Conservation (phyloP, 1,140 invertebrate genomes). For the Zaprionus vittiger region DNA sequence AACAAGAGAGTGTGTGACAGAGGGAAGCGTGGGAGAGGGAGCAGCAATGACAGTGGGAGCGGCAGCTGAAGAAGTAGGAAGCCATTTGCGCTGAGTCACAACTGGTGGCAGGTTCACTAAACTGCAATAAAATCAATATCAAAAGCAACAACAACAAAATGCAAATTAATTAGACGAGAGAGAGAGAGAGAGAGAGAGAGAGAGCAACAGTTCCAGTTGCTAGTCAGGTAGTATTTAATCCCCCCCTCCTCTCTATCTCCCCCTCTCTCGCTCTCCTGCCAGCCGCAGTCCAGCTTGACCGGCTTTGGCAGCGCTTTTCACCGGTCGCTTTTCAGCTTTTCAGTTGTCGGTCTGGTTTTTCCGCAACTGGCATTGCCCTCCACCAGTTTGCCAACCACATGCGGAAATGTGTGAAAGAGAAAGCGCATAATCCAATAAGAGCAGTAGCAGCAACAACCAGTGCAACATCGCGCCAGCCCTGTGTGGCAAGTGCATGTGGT, state of each 20-base stretch:
- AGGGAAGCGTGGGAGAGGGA: background rate
- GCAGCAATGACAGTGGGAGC: background rate
- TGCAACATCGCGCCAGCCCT: slow-evolving; percentile 46
- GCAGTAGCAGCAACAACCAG: slow-evolving; percentile 9
- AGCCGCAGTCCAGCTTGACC: slow-evolving; percentile 36
- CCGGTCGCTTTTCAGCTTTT: slow-evolving; percentile 24
- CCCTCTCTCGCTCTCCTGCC: background rate
- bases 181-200: background rate
- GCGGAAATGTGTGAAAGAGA: slow-evolving; percentile 81
- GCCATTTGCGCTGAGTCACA: slow-evolving; percentile 35
- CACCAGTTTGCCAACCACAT: slow-evolving; percentile 44
- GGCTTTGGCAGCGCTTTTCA: slow-evolving; percentile 49
- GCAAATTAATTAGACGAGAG: slow-evolving; percentile 68
- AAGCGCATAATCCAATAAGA: slow-evolving; percentile 78
- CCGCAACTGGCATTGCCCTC: slow-evolving; percentile 59
- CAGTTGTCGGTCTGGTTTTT: slow-evolving; percentile 64
- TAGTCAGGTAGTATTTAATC: slow-evolving; percentile 2
- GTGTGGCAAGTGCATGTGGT: slow-evolving; percentile 53
- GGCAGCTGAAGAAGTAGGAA: slow-evolving; percentile 14
- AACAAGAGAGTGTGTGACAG: background rate
- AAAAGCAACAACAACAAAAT: slow-evolving; percentile 54
- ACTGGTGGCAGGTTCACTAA: slow-evolving; percentile 63
- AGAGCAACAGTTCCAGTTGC: slow-evolving; percentile 37
- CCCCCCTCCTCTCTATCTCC: background rate
- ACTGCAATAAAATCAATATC: slow-evolving; percentile 75